phyloP scores from a whole-genome alignment of 2,113 vertebrate genomes.

The Tragelaphus strepsiceros region DNA sequence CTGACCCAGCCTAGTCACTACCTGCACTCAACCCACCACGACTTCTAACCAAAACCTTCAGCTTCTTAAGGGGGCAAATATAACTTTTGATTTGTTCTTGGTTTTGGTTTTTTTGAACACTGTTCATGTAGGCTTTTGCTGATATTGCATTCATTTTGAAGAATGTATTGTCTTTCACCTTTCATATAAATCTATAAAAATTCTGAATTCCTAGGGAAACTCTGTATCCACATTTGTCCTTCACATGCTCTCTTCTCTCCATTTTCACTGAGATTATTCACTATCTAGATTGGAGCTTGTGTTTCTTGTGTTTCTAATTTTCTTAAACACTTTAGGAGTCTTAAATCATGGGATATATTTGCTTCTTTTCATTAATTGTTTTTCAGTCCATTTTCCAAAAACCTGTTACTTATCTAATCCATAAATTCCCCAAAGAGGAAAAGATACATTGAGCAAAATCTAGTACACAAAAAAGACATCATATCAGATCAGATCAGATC shows the following conservation, averaged over 20 bases:
- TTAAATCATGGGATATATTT: background rate
- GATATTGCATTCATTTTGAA: background rate
- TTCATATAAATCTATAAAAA: background rate
- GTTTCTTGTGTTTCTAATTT: background rate
- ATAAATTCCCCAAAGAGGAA: background rate
- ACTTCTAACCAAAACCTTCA: background rate
- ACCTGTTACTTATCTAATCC: background rate
- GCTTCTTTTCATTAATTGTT: background rate
- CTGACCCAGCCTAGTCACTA: background rate
- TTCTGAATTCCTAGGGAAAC: background rate
- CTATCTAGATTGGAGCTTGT: background rate
- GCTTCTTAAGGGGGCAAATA: background rate
- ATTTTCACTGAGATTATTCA: background rate
- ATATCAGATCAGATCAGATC: too few species aligned
- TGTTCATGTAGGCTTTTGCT: too few species aligned
- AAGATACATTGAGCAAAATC: background rate
- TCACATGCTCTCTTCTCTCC: background rate
- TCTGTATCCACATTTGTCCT: background rate
- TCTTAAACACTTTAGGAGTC: background rate
- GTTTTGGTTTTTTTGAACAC: background rate
- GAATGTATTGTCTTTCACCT: background rate
- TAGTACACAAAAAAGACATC: background rate
- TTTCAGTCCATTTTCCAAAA: background rate
- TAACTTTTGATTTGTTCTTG: background rate
- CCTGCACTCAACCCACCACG: too few species aligned